Evolutionary conservation across 1,140 invertebrate genomes (phyloP).

Genomic region (Physella acuta): DNA sequence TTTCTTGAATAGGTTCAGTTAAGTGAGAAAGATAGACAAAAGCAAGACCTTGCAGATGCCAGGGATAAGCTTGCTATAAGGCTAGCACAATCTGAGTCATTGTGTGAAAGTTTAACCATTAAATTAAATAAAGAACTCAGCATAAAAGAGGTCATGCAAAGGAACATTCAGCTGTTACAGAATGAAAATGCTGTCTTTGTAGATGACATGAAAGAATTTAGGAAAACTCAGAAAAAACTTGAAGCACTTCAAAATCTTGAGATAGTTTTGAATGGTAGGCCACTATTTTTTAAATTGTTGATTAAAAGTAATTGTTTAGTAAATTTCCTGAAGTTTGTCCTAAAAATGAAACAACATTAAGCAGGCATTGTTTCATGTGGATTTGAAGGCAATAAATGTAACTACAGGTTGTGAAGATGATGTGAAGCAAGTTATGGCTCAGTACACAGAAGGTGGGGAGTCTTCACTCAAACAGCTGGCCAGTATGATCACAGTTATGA

Average conservation of each 20-base stretch:
- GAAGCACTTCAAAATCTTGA: slow-evolving; percentile 35
- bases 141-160: slow-evolving; percentile 1
- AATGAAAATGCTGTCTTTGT: slow-evolving; percentile 20
- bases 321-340: too few relatives aligned
- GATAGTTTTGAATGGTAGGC: slow-evolving; percentile 36
- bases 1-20: slow-evolving; percentile 18
- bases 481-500: slow-evolving; percentile 35
- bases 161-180: slow-evolving; percentile 20
- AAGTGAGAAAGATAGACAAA: slow-evolving; percentile 31
- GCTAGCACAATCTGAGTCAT: not conserved
- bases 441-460: slow-evolving; percentile 28
- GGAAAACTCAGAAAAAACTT: slow-evolving; percentile 32
- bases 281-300: not conserved
- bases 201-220: slow-evolving; percentile 22
- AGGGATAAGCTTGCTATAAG: not conserved
- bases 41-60: slow-evolving; percentile 24
- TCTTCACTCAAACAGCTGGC: slow-evolving; percentile 33
- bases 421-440: slow-evolving; percentile 28
- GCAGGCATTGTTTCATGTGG: too few relatives aligned
- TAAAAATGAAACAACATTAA: too few relatives aligned
- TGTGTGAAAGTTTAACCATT: not conserved
- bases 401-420: slow-evolving; percentile 39
- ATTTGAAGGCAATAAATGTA: too few relatives aligned
- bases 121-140: slow-evolving; percentile 1
- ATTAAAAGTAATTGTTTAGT: too few relatives aligned